phyloP scores from a whole-genome alignment of 2,113 vertebrate genomes.

The Amphiprion percula region DNA sequence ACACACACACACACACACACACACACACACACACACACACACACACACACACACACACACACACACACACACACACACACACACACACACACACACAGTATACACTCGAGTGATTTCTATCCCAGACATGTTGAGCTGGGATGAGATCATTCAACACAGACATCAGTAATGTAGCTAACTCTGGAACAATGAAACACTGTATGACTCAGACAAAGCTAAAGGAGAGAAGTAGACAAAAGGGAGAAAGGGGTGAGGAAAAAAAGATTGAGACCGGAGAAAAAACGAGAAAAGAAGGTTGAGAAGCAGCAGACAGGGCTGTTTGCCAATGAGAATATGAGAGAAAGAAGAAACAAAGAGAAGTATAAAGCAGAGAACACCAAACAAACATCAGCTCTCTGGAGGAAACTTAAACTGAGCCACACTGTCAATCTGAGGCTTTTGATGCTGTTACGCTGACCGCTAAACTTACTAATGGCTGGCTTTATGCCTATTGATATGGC shows the following conservation, averaged over 20 bases:
- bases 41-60: no score
- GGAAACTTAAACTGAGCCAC: slow-evolving; percentile 4
- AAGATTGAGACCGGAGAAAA: not conserved
- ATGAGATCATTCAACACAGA: slow-evolving; percentile 62
- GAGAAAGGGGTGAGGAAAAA: not conserved
- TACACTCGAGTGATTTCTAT: slow-evolving; percentile 19
- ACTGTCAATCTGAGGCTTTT: not conserved
- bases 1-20: no score
- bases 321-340: not conserved
- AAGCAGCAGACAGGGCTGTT: not conserved
- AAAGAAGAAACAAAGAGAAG: not conserved
- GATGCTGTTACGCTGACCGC: not conserved
- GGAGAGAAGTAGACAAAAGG: not conserved
- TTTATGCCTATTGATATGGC: not conserved
- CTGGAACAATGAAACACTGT: slow-evolving; percentile 37
- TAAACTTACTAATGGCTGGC: not conserved
- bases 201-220: slow-evolving; percentile 28
- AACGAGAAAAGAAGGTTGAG: not conserved
- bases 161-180: slow-evolving; percentile 51
- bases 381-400: not conserved
- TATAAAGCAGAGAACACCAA: not conserved
- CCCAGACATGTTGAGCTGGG: slow-evolving; percentile 53
- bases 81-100: slow-evolving; percentile 26
- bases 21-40: no score
- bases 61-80: no score